These are phyloP conservation scores for Tringa solitaria DNA, from an alignment of 2,113 vertebrate genomes.

Conservation along the genomic window DNA sequence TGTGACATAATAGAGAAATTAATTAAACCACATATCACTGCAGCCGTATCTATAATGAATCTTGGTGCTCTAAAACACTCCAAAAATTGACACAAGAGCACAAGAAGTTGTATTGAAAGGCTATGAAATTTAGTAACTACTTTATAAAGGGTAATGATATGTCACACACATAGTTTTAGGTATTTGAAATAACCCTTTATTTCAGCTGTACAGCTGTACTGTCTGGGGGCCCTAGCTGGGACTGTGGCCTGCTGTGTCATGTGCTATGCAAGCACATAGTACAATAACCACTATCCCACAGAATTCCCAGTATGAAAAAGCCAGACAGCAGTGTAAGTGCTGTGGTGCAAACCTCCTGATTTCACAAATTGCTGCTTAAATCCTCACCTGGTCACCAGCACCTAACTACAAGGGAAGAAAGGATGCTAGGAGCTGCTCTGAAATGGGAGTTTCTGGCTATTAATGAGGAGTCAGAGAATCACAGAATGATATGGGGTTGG, in stretches of 20 bases:
- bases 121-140: background rate
- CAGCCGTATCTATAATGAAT: slow-evolving; percentile 34
- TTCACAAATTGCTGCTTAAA: background rate
- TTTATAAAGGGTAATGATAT: background rate
- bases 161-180: background rate
- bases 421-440: background rate
- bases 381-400: background rate
- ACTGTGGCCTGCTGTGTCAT: background rate
- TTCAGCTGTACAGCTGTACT: background rate
- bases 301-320: background rate
- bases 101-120: slow-evolving; percentile 12
- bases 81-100: background rate
- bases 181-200: background rate
- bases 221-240: background rate
- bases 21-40: slow-evolving; percentile 44
- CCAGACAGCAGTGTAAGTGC: background rate
- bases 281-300: background rate
- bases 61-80: slow-evolving; percentile 3
- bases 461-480: background rate
- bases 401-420: background rate
- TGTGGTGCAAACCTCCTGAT: background rate
- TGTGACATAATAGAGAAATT: slow-evolving; percentile 38
- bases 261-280: background rate
- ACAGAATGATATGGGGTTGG: no score
- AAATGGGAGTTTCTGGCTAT: background rate